Evolutionary conservation across 2,113 vertebrate species (phyloP), one percentile per base, ranked within the genome.

Genomic region (Uria aalge): DNA sequence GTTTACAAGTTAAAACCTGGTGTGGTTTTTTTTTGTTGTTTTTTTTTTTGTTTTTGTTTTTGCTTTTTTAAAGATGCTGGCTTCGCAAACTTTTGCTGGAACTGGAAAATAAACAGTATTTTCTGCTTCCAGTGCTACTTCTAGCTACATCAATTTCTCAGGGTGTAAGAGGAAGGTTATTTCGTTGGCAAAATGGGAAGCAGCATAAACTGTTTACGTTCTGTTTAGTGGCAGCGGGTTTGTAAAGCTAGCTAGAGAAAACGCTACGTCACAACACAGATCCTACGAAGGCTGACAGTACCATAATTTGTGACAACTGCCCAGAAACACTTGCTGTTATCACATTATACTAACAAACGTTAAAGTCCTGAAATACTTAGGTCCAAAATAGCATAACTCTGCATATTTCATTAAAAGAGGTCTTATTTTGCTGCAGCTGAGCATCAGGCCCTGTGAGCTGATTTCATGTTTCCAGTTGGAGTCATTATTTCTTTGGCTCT

Each of bases 1-100:
- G 60, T 81, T 92, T 96, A 60, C 64, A 81, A 94, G 72, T 75
- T 84, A 72, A 92, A 93, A 81, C 8, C n/a, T 55, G n/a, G 16
- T 2, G 20, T 56, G 6, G 4, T 0, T 0, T 5, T 43, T 52
- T 47, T 26, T 40, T 40, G 36, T 18, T 73, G 64, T 30, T 80
- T 7, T 43, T 52, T 36, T 68, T 47, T 26, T 63, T 50, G 32
- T 6, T 24, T 38, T 34, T 11, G 38, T 16, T 18, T 48, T 63
- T 48, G 24, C 47, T 72, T 91, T 63, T 7, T n/a, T n/a, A 62
- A 40, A 19, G 1, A 52, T 64, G 11, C 8, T 90, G 36, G 24
- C 40, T 83, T 80, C 81, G 21, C 21, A 68, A 80, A 91, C 11
- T 55, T 18, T 48, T 77, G 15, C 64, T 52, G 29, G n/a, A 80